phyloP scores from a whole-genome alignment of 2,113 vertebrate genomes.

The Anseranas semipalmata region DNA sequence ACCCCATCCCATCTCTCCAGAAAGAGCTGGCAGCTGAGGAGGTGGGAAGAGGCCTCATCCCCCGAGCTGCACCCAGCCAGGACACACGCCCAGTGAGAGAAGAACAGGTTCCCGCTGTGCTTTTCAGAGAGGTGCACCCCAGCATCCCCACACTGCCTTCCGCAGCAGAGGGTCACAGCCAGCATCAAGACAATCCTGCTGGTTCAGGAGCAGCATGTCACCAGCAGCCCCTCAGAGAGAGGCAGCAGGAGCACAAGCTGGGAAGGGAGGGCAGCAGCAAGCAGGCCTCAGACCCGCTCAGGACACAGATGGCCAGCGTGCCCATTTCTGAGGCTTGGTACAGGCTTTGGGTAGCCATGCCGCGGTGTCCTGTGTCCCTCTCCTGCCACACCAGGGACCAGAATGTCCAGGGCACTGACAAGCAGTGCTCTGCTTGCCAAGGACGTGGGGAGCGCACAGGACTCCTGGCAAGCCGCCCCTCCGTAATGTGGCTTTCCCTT shows the following conservation, averaged over 20 bases:
- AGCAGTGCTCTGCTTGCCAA: neutral
- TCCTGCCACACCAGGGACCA: neutral
- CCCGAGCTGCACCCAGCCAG: neutral
- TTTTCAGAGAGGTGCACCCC: neutral
- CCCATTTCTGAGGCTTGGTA: neutral
- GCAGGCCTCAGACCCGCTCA: neutral
- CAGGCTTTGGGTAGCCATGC: neutral
- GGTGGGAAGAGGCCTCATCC: neutral
- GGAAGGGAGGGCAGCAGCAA: neutral
- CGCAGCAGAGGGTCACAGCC: neutral
- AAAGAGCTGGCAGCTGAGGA: neutral
- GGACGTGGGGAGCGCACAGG: accelerated
- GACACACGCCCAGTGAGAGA: accelerated
- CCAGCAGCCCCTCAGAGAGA: accelerated
- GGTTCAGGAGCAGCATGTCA: accelerated
- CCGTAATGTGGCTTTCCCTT: neutral
- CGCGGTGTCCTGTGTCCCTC: accelerated
- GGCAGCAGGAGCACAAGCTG: neutral
- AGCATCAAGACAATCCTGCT: neutral
- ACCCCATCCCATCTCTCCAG: neutral
- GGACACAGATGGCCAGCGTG: neutral
- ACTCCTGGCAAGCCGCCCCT: neutral
- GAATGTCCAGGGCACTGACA: neutral
- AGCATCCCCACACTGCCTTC: neutral
- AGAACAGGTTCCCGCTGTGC: accelerated